Evolutionary conservation across 1,140 invertebrate species (phyloP), one percentile per base, ranked within the genome.

Genomic region (Daktulosphaira vitifoliae): DNA sequence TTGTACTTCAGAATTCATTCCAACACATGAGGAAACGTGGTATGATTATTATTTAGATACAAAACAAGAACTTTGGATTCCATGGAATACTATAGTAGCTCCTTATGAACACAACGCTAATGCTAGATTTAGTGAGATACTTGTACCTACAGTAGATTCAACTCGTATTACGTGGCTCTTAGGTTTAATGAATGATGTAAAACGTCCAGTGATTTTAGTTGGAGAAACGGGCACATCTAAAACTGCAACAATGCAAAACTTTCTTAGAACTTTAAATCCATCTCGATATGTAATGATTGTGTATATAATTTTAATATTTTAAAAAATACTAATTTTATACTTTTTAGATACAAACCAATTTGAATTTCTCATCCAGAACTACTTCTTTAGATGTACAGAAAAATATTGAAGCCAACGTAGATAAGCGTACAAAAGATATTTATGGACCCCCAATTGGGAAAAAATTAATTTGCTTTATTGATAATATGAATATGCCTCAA

Each of bases 401-500:
- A 46, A 91, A 86, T 70, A 77, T 96, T 59, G 91, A 95, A 76
- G 85, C 88, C 0, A 83, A 83, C 25, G 82, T 94, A 3, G 89
- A 93, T 72, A 94, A 93, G 75, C 78, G 90, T 68, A 92, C 90
- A 3, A 92, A 92, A 74, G 87, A 92, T 72, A 84, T 85, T 18
- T 94, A 87, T 72, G 92, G 91, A 0, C 91, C 92, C 59, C 83
- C 89, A 42, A 33, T 62, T 33, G 90, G 90, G 18, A 94, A 92
- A 77, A 85, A 86, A 71, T 78, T 95, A 69, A 78, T 92, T 46
- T 81, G 91, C 68, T 95, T 95, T 73, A 87, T 96, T 68, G 92
- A 96, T 73, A 90, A 96, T 71, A 86, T 96, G 84, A 93, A 95
- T 74, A 93, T 93, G 90, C 90, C 91, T 38, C 82, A 89, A 76